A percentile compares a stretch with the other conserved stretches of the same genome.
phyloP scores from a whole-genome alignment of 2,113 vertebrate genomes.

The Corapipo altera region DNA sequence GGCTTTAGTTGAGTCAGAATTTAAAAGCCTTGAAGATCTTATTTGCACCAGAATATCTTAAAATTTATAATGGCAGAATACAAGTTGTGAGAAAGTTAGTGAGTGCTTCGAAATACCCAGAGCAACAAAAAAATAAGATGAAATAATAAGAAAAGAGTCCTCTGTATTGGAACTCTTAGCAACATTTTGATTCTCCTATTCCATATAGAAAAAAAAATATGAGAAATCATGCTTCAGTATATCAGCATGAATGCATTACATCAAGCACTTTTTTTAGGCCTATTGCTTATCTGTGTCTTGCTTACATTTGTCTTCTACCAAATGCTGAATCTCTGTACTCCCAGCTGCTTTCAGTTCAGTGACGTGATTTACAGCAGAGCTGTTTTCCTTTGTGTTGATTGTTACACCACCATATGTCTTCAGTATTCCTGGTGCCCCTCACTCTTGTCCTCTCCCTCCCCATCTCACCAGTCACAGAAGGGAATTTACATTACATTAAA shows the following conservation, averaged over 20 bases:
- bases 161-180: not conserved
- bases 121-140: not conserved
- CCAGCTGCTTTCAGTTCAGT: not conserved
- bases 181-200: not conserved
- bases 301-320: constrained; percentile 22
- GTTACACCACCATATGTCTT: constrained; percentile 23
- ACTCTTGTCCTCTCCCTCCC: not conserved
- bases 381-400: not conserved
- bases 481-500: constrained; percentile 26
- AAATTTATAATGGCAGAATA: not conserved
- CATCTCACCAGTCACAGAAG: not conserved
- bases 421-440: constrained; percentile 2
- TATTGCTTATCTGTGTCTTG: not conserved
- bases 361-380: not conserved
- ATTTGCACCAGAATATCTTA: not conserved
- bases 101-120: not conserved
- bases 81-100: not conserved
- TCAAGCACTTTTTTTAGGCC: not conserved
- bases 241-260: constrained; percentile 5
- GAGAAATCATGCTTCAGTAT: not conserved
- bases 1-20: not conserved
- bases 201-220: not conserved
- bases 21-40: not conserved
- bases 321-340: not conserved
- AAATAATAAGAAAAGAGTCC: not conserved